These are phyloP conservation scores for Poeciliopsis turrubarensis DNA, from an alignment of 2,113 vertebrate genomes.

Conservation along the genomic window DNA sequence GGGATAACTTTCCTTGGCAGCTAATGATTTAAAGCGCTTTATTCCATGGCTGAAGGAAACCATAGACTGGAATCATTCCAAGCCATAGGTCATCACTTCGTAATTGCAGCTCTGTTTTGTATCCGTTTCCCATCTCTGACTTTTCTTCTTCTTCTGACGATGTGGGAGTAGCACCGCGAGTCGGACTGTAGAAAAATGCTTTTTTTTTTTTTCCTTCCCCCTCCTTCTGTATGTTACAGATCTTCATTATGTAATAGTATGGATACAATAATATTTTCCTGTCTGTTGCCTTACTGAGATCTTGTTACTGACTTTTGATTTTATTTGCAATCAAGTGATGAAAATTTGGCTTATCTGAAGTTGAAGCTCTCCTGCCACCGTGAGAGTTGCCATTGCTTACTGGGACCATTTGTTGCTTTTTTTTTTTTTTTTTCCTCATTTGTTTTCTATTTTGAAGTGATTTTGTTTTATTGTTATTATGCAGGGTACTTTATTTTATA, in stretches of 20 bases:
- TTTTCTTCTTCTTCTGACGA: constrained; percentile 23
- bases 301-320: constrained; percentile 22
- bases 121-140: constrained; percentile 24
- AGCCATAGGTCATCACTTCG: constrained; percentile 35
- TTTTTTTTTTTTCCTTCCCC: background rate
- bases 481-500: constrained; percentile 43
- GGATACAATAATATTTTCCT: background rate
- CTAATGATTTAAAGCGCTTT: constrained; percentile 62
- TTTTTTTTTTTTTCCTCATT: constrained; percentile 5
- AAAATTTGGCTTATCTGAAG: constrained; percentile 49
- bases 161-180: constrained; percentile 18
- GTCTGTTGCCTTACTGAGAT: constrained; percentile 21
- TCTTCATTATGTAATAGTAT: background rate
- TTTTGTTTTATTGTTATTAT: constrained; percentile 21
- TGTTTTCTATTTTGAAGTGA: constrained; percentile 8
- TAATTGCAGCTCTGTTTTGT: constrained; percentile 28
- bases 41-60: constrained; percentile 40
- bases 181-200: constrained; percentile 7
- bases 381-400: constrained; percentile 35
- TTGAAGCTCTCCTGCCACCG: constrained; percentile 49
- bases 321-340: constrained; percentile 24
- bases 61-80: constrained; percentile 68
- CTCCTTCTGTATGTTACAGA: constrained; percentile 6
- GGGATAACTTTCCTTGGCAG: constrained; percentile 63
- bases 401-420: constrained; percentile 75